phyloP scores from a whole-genome alignment of 1,140 invertebrate genomes.

The Drosophila tristis region DNA sequence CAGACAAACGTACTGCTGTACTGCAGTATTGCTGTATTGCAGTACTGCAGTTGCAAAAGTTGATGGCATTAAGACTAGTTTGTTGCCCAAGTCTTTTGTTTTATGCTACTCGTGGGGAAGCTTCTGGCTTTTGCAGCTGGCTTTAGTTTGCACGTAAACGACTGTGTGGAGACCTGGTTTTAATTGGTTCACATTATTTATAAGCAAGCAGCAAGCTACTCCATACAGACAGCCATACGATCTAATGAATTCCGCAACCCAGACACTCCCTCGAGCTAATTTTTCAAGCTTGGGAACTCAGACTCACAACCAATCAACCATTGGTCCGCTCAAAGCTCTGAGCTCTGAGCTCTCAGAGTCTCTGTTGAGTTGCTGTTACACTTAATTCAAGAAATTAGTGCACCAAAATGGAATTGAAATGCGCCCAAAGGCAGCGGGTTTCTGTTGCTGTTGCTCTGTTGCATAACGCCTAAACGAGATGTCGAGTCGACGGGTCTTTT shows the following conservation, averaged over 20 bases:
- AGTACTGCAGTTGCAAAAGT: slow-evolving; percentile 10
- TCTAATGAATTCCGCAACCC: slow-evolving; percentile 32
- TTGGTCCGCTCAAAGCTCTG: no score
- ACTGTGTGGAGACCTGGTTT: slow-evolving; percentile 35
- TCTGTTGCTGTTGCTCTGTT: background rate
- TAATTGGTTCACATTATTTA: slow-evolving; percentile 52
- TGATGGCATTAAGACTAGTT: slow-evolving; percentile 47
- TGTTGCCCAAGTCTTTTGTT: slow-evolving; percentile 63
- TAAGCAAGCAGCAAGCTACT: slow-evolving; percentile 17
- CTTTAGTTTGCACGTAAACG: slow-evolving; percentile 14
- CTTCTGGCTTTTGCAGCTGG: slow-evolving; percentile 10
- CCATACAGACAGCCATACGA: background rate
- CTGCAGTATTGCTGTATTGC: slow-evolving; percentile 2
- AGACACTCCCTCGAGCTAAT: slow-evolving; percentile 43
- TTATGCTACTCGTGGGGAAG: slow-evolving; percentile 20
- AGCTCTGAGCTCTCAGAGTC: background rate
- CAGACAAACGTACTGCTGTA: background rate
- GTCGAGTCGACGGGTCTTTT: background rate
- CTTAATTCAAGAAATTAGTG: slow-evolving; percentile 40
- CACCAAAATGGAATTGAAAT: slow-evolving; percentile 35
- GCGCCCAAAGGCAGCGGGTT: slow-evolving; percentile 15
- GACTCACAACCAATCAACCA: slow-evolving; percentile 4
- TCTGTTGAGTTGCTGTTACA: slow-evolving; percentile 17
- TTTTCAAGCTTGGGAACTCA: slow-evolving; percentile 12
- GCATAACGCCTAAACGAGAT: slow-evolving; percentile 14